phyloP scores from a whole-genome alignment of 2,797 vertebrate genomes.

The Leptatherina wallacei region DNA sequence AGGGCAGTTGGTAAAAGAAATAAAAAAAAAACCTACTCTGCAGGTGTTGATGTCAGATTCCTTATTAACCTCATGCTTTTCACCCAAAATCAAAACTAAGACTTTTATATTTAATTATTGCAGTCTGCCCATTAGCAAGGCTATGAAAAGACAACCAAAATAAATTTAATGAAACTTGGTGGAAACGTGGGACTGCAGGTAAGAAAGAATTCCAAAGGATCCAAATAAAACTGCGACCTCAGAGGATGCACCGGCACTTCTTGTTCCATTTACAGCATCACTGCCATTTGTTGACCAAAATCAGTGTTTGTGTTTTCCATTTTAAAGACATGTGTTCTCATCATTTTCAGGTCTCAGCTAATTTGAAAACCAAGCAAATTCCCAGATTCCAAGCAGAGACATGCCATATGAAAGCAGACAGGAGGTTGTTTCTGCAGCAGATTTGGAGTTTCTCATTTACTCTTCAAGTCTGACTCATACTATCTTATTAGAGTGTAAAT shows the following conservation, averaged over 20 bases:
- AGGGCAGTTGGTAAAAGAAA: not conserved
- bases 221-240: too few relatives aligned
- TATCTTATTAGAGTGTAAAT: not conserved
- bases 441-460: too few relatives aligned
- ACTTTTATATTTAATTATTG: not conserved
- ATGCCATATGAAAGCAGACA: too few relatives aligned
- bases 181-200: not conserved
- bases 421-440: too few relatives aligned
- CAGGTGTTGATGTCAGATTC: not conserved
- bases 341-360: not conserved
- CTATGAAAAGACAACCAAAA: not conserved
- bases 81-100: not conserved
- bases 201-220: too few relatives aligned
- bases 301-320: not conserved
- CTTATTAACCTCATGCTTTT: not conserved
- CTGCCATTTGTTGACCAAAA: too few relatives aligned
- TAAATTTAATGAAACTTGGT: not conserved
- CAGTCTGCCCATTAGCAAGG: not conserved
- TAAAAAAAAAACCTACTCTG: not conserved
- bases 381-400: too few relatives aligned
- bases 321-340: not conserved
- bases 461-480: not conserved
- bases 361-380: not conserved
- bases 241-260: too few relatives aligned
- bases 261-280: too few relatives aligned